Percentiles rank a stretch among this genome's conserved stretches.
Conservation (phyloP, 2,113 vertebrate species). For the Microcebus griseorufus region DNA sequence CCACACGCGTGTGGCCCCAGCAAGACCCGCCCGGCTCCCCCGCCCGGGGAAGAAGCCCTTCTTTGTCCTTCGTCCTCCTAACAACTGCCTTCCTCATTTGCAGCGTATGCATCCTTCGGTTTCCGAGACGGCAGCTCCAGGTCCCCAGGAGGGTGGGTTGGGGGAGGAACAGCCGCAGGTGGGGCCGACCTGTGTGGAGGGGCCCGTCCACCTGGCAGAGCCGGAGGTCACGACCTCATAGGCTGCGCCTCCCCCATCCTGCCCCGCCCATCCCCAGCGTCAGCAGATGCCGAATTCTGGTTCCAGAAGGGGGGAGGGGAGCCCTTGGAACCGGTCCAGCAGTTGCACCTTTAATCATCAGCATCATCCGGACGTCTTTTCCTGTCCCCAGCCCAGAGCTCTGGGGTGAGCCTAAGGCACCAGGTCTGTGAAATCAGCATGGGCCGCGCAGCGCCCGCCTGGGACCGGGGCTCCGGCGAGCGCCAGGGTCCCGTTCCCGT, state of each 20-base stretch:
- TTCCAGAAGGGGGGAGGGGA: background rate
- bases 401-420: background rate
- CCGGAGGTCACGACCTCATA: background rate
- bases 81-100: background rate
- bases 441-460: background rate
- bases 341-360: background rate
- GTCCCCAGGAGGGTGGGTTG: background rate
- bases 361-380: background rate
- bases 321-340: background rate
- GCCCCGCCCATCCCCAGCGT: background rate
- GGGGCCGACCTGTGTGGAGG: background rate
- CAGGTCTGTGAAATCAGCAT: background rate
- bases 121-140: background rate
- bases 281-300: background rate
- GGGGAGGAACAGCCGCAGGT: background rate
- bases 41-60: background rate
- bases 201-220: background rate
- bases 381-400: background rate
- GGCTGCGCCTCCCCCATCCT: background rate
- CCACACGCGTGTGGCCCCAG: background rate
- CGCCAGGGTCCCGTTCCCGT: background rate
- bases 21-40: background rate
- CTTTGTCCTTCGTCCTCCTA: background rate
- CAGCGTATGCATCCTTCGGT: background rate
- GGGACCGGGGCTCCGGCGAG: fast-evolving